Percentiles rank a stretch among this genome's conserved stretches.
These are phyloP conservation scores for Macroglossus sobrinus DNA, from an alignment of 2,113 vertebrate genomes.

Conservation along the genomic window DNA sequence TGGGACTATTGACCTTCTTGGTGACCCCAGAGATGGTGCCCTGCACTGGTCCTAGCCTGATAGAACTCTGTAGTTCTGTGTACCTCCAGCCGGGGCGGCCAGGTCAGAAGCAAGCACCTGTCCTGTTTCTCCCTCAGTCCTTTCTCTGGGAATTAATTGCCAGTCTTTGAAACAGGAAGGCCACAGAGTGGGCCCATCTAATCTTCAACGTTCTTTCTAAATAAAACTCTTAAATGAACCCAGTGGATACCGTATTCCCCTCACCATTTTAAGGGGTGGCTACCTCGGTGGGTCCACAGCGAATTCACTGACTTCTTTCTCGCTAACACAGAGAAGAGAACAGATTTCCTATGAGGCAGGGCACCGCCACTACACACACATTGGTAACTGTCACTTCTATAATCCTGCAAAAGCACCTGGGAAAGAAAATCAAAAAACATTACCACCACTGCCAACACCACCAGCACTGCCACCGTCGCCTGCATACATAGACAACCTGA, in stretches of 20 bases:
- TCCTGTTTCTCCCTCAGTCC: not conserved
- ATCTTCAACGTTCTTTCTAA: not conserved
- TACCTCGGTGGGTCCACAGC: accelerated
- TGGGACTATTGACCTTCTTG: not conserved
- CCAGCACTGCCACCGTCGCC: no score
- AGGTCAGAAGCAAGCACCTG: not conserved
- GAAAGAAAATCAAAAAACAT: not conserved
- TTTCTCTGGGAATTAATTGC: not conserved
- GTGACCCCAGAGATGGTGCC: not conserved
- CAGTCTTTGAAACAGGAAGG: not conserved
- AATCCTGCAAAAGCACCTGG: not conserved
- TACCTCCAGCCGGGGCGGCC: not conserved
- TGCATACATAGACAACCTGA: not conserved
- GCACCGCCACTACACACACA: not conserved
- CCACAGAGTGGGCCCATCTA: no score
- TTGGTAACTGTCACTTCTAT: not conserved
- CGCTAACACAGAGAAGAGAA: not conserved
- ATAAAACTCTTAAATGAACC: no score
- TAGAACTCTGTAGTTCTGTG: accelerated
- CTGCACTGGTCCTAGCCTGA: no score
- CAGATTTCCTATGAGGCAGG: not conserved
- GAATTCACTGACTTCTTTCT: not conserved
- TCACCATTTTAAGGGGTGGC: not conserved
- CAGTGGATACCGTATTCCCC: accelerated
- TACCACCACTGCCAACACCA: no score